Evolutionary conservation across 2,113 vertebrate genomes (phyloP).

Genomic region (Otocyon megalotis): DNA sequence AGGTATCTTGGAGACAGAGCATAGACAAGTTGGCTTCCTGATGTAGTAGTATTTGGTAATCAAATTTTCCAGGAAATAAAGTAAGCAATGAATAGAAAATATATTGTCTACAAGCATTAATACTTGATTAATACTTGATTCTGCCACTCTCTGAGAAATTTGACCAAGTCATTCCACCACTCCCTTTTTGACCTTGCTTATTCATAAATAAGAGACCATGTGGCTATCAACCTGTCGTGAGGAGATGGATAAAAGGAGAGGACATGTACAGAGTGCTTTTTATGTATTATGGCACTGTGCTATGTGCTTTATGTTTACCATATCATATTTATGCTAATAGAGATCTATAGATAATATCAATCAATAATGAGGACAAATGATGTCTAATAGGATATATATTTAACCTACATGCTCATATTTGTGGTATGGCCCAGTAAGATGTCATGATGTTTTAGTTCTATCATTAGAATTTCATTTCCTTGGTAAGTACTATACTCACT

Average conservation of each 20-base stretch:
- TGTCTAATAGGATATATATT: background rate
- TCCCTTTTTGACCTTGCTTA: background rate
- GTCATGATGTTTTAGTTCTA: background rate
- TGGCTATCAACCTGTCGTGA: background rate
- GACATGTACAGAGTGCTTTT: background rate
- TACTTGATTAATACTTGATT: background rate
- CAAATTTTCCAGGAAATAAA: conserved; percentile 7
- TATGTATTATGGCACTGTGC: background rate
- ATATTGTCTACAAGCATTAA: background rate
- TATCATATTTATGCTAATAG: background rate
- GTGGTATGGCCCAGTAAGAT: background rate
- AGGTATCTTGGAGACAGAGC: background rate
- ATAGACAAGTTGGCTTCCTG: background rate
- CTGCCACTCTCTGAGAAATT: background rate
- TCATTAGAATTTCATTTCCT: background rate
- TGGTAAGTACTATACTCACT: background rate
- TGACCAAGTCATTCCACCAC: background rate
- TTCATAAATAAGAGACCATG: background rate
- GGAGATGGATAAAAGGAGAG: background rate
- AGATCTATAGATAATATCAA: background rate
- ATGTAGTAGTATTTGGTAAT: background rate
- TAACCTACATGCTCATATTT: background rate
- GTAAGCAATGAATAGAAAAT: background rate
- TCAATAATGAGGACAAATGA: background rate
- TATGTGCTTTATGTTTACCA: background rate